A percentile compares a stretch with the other conserved stretches of the same genome.
These are phyloP conservation scores for Numenius arquata DNA, from an alignment of 2,113 vertebrate genomes.

Conservation along the genomic window DNA sequence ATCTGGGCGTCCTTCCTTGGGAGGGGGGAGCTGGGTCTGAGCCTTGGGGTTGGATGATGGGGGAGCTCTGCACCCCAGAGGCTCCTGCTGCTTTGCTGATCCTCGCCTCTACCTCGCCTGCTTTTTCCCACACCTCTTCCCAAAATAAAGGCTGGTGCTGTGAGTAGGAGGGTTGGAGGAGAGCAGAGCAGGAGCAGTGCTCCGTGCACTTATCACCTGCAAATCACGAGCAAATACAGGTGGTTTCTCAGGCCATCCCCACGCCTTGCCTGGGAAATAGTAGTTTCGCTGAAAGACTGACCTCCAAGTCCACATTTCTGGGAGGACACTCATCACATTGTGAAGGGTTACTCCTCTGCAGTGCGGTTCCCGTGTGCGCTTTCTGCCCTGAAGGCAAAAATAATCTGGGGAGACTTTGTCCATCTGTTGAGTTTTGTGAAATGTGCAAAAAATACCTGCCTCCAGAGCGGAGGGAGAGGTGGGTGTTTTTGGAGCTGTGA, in stretches of 20 bases:
- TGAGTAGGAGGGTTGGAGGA: not conserved
- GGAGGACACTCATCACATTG: not conserved
- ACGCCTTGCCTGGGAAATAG: accelerated
- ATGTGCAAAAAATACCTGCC: not conserved
- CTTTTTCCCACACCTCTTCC: not conserved
- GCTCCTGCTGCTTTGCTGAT: not conserved
- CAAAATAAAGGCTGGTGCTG: not conserved
- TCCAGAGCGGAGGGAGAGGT: not conserved
- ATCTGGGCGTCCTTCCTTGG: not conserved
- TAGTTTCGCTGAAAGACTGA: not conserved
- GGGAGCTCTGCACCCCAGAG: not conserved
- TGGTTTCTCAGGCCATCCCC: not conserved
- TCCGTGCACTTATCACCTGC: accelerated
- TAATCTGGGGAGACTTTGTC: not conserved
- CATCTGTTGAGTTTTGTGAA: not conserved
- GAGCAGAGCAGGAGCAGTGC: not conserved
- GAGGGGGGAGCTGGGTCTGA: not conserved
- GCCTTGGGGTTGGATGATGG: not conserved
- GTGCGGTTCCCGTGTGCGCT: not conserved
- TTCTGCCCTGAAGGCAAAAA: conserved; percentile 1
- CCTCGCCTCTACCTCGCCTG: not conserved
- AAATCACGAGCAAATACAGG: accelerated
- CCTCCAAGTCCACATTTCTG: not conserved
- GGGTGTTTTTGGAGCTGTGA: not conserved
- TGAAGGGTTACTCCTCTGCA: not conserved